phyloP scores from a whole-genome alignment of 2,888 invertebrate genomes.

The Perizoma affinitatum region DNA sequence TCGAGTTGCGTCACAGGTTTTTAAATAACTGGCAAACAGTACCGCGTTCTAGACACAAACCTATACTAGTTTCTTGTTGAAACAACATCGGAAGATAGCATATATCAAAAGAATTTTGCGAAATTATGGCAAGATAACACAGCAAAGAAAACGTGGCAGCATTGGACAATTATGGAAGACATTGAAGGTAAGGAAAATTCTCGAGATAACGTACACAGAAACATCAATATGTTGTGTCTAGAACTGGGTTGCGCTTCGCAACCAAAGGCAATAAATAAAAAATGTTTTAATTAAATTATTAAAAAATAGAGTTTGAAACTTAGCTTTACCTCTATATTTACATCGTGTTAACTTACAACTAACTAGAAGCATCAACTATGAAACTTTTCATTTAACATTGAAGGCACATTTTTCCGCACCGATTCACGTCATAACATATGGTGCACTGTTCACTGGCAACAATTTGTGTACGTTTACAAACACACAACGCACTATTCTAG shows the following conservation, averaged over 20 bases:
- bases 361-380: conserved; percentile 83
- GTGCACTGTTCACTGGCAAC: conserved; percentile 66
- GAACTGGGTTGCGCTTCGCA: conserved; percentile 46
- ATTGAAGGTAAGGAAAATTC: conserved; percentile 21
- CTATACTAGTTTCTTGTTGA: conserved; percentile 25
- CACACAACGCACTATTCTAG: conserved; percentile 46
- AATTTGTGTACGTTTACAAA: conserved; percentile 51
- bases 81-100: background rate
- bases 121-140: conserved; percentile 31
- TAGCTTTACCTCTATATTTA: conserved; percentile 78
- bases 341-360: conserved; percentile 75
- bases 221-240: conserved; percentile 27
- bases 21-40: conserved; percentile 45
- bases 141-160: conserved; percentile 20
- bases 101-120: background rate
- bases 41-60: conserved; percentile 51
- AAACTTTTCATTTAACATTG: conserved; percentile 80
- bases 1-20: conserved; percentile 41
- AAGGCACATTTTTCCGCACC: conserved; percentile 84
- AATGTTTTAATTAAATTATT: conserved; percentile 73
- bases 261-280: conserved; percentile 75
- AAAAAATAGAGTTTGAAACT: conserved; percentile 77
- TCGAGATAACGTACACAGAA: conserved; percentile 20
- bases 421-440: conserved; percentile 65
- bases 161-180: conserved; percentile 24